These are phyloP conservation scores for Aeoliscus strigatus DNA, from an alignment of 2,797 vertebrate species.

Conservation along the genomic window DNA sequence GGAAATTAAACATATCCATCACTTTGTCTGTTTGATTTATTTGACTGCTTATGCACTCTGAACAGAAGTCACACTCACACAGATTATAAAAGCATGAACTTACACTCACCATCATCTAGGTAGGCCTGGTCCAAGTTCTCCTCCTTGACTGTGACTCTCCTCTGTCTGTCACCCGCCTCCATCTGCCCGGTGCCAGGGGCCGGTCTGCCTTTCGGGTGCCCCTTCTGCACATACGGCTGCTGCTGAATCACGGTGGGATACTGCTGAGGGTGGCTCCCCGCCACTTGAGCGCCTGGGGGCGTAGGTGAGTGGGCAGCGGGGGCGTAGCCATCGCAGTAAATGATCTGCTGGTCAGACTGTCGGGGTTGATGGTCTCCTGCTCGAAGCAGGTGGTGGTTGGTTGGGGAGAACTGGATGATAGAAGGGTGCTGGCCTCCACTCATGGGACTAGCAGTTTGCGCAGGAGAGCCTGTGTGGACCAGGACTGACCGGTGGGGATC, in stretches of 20 bases:
- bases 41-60: no score
- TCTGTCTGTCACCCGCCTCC: slow-evolving; percentile 75
- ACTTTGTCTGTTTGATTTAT: no score
- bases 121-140: slow-evolving; percentile 99
- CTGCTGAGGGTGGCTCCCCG: slow-evolving; percentile 60
- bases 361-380: slow-evolving; percentile 69
- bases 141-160: slow-evolving; percentile 92
- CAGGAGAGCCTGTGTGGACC: slow-evolving; percentile 86
- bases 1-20: slow-evolving; percentile 23
- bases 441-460: slow-evolving; percentile 70
- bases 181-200: slow-evolving; percentile 58
- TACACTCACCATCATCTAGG: slow-evolving; percentile 94
- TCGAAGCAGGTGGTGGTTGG: slow-evolving; percentile 84
- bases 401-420: slow-evolving; percentile 87
- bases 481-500: slow-evolving; percentile 92
- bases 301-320: slow-evolving; percentile 63
- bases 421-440: slow-evolving; percentile 77
- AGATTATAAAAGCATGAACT: slow-evolving; percentile 53
- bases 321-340: slow-evolving; percentile 87
- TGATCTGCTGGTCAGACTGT: slow-evolving; percentile 78
- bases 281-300: slow-evolving; percentile 48
- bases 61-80: slow-evolving; percentile 14
- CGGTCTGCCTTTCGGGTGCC: slow-evolving; percentile 45
- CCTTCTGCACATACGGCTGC: slow-evolving; percentile 75
- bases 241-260: slow-evolving; percentile 93